These are phyloP conservation scores for Cardinalis cardinalis DNA, from an alignment of 2,113 vertebrate genomes.

Conservation along the genomic window DNA sequence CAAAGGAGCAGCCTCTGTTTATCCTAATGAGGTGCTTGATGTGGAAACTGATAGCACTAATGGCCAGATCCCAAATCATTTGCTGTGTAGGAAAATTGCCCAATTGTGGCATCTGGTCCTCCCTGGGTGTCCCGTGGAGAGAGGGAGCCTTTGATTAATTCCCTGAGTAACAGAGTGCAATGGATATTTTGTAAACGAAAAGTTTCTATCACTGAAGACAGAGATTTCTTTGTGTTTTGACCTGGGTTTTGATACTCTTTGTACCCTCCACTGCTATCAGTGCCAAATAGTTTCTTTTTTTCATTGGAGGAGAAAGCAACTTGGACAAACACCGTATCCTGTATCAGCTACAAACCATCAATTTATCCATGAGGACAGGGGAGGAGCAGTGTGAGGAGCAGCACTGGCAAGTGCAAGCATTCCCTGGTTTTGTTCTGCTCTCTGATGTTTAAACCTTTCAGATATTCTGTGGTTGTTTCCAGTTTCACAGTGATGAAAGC, in stretches of 20 bases:
- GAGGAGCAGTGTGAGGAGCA: not conserved
- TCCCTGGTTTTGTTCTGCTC: not conserved
- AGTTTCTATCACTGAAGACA: not conserved
- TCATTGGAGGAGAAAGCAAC: not conserved
- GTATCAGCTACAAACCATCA: accelerated
- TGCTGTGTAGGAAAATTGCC: not conserved
- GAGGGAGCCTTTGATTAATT: not conserved
- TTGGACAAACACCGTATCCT: not conserved
- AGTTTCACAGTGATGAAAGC: not conserved
- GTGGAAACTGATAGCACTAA: not conserved
- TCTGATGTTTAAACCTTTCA: not conserved
- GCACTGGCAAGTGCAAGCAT: not conserved
- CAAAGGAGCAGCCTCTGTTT: not conserved
- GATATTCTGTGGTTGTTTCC: not conserved
- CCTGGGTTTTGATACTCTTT: not conserved
- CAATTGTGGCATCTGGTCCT: not conserved
- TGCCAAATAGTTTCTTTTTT: not conserved
- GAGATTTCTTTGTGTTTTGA: not conserved
- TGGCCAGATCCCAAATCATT: not conserved
- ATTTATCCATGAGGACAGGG: not conserved
- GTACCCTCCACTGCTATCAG: not conserved
- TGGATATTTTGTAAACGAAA: not conserved
- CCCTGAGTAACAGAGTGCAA: not conserved
- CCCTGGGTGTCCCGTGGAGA: not conserved
- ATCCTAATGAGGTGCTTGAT: not conserved